Evolutionary conservation across 1,140 invertebrate species (phyloP).

Genomic region (Orussus abietinus): DNA sequence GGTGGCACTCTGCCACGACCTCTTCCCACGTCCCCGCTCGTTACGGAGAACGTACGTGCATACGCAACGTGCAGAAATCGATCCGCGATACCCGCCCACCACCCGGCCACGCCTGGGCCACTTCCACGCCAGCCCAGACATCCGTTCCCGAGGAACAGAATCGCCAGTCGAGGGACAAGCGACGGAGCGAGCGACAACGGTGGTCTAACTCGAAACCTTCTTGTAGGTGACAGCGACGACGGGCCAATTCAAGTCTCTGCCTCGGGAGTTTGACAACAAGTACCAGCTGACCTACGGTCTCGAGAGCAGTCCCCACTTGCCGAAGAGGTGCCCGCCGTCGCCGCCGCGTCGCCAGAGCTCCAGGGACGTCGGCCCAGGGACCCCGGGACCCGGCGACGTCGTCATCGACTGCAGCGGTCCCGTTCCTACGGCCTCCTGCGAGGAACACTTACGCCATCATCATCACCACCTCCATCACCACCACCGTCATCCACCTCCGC

Average conservation of each 20-base stretch:
- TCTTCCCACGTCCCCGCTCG: too few species aligned
- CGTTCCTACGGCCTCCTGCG: slow-evolving; percentile 46
- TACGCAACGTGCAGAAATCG: too few species aligned
- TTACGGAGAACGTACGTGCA: too few species aligned
- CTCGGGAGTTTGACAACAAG: slow-evolving; percentile 52
- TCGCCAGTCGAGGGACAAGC: too few species aligned
- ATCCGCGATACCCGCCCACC: too few species aligned
- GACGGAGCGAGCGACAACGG: too few species aligned
- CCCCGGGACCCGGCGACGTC: slow-evolving; percentile 35
- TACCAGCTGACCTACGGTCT: slow-evolving; percentile 50
- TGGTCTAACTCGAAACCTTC: too few species aligned
- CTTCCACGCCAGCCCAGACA: too few species aligned
- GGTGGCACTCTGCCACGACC: too few species aligned
- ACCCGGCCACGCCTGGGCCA: too few species aligned
- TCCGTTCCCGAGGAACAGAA: too few species aligned
- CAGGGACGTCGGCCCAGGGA: slow-evolving; percentile 33
- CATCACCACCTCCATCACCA: slow-evolving; percentile 36
- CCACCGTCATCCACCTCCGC: slow-evolving; percentile 33
- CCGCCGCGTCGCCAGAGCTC: slow-evolving; percentile 76
- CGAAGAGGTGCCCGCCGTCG: slow-evolving; percentile 67
- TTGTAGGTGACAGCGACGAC: slow-evolving; percentile 45
- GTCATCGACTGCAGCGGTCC: slow-evolving; percentile 54
- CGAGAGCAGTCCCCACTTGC: slow-evolving; percentile 47
- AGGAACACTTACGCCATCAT: slow-evolving; percentile 41
- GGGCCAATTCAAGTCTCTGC: slow-evolving; percentile 48